phyloP scores from a whole-genome alignment of 2,797 vertebrate species.

The Scolopax bukidnonensis region DNA sequence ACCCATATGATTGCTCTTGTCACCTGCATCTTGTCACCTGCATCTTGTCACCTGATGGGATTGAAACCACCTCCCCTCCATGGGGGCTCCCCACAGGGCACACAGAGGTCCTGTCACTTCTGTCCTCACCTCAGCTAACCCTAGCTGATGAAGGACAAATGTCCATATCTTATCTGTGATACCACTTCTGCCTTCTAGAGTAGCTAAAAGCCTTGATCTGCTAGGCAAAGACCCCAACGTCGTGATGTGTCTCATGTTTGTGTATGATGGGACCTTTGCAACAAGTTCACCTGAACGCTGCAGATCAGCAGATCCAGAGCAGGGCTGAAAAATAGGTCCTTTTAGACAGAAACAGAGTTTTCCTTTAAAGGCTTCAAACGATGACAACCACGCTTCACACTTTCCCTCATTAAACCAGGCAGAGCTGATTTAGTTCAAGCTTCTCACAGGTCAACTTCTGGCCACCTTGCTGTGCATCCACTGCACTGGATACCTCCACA shows the following conservation, averaged over 20 bases:
- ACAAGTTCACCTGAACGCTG: background rate
- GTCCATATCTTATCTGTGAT: background rate
- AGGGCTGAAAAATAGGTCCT: background rate
- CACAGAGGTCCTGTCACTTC: background rate
- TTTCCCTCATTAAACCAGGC: background rate
- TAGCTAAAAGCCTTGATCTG: background rate
- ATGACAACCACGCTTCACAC: background rate
- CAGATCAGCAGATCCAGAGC: background rate
- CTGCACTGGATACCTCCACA: background rate
- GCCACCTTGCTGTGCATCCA: background rate
- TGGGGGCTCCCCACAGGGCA: background rate
- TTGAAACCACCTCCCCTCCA: background rate
- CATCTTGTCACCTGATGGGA: background rate
- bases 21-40: background rate
- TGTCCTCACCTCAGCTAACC: background rate
- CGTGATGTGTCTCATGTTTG: rapidly evolving
- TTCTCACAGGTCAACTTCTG: background rate
- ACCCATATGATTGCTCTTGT: no score
- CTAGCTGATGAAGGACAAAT: background rate
- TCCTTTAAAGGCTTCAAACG: background rate
- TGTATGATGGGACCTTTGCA: background rate
- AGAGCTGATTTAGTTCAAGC: background rate
- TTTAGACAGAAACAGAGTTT: background rate
- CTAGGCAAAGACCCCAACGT: background rate
- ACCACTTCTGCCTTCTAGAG: background rate